Evolutionary conservation across 1,140 invertebrate genomes (phyloP), one percentile per base, ranked within the genome.

Genomic region (Nasonia giraulti): DNA sequence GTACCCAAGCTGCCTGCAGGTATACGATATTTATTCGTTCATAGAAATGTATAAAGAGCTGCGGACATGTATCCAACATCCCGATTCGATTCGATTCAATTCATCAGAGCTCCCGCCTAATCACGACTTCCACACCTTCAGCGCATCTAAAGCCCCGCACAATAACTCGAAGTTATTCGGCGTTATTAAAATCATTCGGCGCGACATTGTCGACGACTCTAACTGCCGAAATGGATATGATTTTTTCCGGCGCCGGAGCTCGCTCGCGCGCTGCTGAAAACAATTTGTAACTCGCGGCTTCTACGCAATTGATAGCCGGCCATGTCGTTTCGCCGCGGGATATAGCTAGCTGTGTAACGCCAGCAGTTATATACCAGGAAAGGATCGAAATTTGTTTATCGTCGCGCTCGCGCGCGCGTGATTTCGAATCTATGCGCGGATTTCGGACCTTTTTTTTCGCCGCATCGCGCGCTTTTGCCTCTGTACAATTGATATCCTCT

Each of bases 201-300:
- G 66, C 75, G 3, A 33, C 2, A 78, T 84, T 84, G 55, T 80
- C 62, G 44, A 62, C 27, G 50, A 37, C 76, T 86, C 77, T 86
- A 88, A 88, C 80, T 75, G 81, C 68, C 74, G 75, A 80, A 82
- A 83, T 81, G 80, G 79, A 84, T 80, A 81, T 83, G 82, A 87
- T 86, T 88, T 89, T 88, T 90, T 85, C 33, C 33, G 33, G 4
- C 33, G 3, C 33, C 33, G 4, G 33, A 27, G 27, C 1, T 27
- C 27, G 7, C 37, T 40, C 37, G 37, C 62, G 69, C 80, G 55
- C 80, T 55, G 62, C 76, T 68, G 74, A 87, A 88, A 89, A 89
- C 88, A 86, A 89, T 89, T 89, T 88, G 81, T 83, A 80, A 84
- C 62, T 37, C 14, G 74, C 33, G 55, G 66, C 50, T 66, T 82